A percentile compares a stretch with the other conserved stretches of the same genome.
Conservation (phyloP, 2,888 invertebrate species). For the Phortica okadai region DNA sequence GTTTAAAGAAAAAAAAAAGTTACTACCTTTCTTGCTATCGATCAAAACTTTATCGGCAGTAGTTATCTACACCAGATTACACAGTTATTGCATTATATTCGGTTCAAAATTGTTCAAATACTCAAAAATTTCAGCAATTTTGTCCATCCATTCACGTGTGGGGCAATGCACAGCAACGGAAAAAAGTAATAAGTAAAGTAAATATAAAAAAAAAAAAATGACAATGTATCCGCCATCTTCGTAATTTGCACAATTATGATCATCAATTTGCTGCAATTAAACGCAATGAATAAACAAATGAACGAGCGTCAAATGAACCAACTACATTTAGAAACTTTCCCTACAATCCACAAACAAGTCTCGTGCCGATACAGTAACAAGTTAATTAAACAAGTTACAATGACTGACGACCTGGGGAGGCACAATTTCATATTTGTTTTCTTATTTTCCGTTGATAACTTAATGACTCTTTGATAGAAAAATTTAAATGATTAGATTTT, state of each 20-base stretch:
- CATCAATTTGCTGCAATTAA: slow-evolving; percentile 70
- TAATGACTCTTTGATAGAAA: slow-evolving; percentile 17
- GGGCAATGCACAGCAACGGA: slow-evolving; percentile 39
- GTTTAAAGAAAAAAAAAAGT: too few relatives aligned
- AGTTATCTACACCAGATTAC: too few relatives aligned
- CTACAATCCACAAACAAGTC: not conserved
- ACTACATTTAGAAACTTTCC: not conserved
- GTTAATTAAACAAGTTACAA: slow-evolving; percentile 70
- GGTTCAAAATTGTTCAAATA: too few relatives aligned
- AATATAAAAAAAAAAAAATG: not conserved
- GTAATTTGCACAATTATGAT: slow-evolving; percentile 69
- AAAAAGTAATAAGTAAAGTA: slow-evolving; percentile 18
- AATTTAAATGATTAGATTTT: too few relatives aligned
- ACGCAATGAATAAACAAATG: slow-evolving; percentile 36
- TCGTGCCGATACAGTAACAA: slow-evolving; percentile 22
- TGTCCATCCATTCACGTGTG: not conserved
- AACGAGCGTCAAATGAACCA: not conserved
- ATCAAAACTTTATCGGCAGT: too few relatives aligned
- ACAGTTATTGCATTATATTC: too few relatives aligned
- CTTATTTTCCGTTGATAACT: slow-evolving; percentile 47
- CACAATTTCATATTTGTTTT: slow-evolving; percentile 44
- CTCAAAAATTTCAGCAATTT: slow-evolving; percentile 48
- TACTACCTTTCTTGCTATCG: too few relatives aligned
- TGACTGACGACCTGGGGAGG: slow-evolving; percentile 50
- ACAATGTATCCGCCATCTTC: slow-evolving; percentile 48